These are phyloP conservation scores for Tangachromis dhanisi DNA, from an alignment of 2,113 vertebrate genomes.

Conservation along the genomic window DNA sequence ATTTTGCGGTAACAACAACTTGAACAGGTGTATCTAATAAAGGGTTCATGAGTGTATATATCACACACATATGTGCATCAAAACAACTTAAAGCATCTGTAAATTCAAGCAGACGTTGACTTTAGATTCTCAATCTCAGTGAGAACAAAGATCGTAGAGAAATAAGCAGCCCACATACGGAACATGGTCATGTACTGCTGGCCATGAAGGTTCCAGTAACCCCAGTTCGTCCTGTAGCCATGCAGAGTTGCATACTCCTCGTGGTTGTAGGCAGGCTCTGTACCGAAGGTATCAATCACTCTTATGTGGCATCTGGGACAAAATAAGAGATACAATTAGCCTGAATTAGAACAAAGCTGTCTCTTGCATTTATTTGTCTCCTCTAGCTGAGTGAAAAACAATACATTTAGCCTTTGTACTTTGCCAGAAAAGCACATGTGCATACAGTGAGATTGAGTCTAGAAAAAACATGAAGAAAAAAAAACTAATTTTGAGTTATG, in stretches of 20 bases:
- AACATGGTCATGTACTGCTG: constrained; percentile 99
- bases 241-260: constrained; percentile 92
- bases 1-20: not conserved
- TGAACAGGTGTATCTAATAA: not conserved
- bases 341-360: not conserved
- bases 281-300: constrained; percentile 96
- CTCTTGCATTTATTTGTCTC: not conserved
- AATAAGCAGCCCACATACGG: constrained; percentile 75
- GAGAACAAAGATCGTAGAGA: not conserved
- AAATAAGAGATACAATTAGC: not conserved
- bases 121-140: not conserved
- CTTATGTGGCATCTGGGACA: constrained; percentile 85
- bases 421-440: not conserved
- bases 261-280: constrained; percentile 92
- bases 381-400: not conserved
- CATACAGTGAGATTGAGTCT: not conserved
- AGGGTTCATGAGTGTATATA: not conserved
- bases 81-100: not conserved
- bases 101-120: not conserved
- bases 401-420: not conserved
- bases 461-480: not conserved
- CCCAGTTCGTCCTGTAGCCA: constrained; percentile 95
- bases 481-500: not conserved
- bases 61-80: not conserved
- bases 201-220: constrained; percentile 94